Base-by-base conservation (phyloP, 2,888 invertebrate genomes). In the Drosophila suboccidentalis region DNA sequence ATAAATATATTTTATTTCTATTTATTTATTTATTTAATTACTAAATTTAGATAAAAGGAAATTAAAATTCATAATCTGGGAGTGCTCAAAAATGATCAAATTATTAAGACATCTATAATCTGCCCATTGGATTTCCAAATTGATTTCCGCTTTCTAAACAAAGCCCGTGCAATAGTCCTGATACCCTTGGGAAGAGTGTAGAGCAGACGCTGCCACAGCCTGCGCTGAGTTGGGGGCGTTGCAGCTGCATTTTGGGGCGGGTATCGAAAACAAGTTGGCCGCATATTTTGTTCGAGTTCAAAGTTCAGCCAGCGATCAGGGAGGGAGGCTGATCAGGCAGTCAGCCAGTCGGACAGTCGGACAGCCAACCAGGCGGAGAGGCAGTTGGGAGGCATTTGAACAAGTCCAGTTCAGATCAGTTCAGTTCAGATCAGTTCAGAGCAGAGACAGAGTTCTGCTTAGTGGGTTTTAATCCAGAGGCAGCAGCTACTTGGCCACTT, bases 281-380 rank as follows among this genome's bases (percentile, higher is more conserved):
- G 83, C 83, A 84, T 84, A 84, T 84, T 87, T 84, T 85, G 87
- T 85, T 59, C 53, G 74, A 83, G 83, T 81, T 87, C 85, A 85
- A 79, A 86, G 84, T 85, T 85, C 88, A 85, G 78, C 49, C 64
- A 67, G 47, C 77, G 81, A 71, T 71, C 78, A 78, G 81, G 53
- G 64, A 75, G 72, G 50, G 46, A 64, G 57, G 53, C 60, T 66
- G 74, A 62, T 32, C 22, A 34, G 19, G 26, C 39, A 32, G 17
- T 75, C 80, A 85, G 68, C 53, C 65, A 65, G 15, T 62, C 64
- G 62, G 64, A 29, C 36, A 64, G n/a, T 26, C 22, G 22, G 22
- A 22, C 22, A n/a, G n/a, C n/a, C 82, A 84, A 68, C 58, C 65
- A 65, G 15, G 62, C 67, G 59, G 63, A 29, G 43, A 64, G n/a